phyloP scores from a whole-genome alignment of 2,113 vertebrate species.

The Petrocephalus microphthalmus region DNA sequence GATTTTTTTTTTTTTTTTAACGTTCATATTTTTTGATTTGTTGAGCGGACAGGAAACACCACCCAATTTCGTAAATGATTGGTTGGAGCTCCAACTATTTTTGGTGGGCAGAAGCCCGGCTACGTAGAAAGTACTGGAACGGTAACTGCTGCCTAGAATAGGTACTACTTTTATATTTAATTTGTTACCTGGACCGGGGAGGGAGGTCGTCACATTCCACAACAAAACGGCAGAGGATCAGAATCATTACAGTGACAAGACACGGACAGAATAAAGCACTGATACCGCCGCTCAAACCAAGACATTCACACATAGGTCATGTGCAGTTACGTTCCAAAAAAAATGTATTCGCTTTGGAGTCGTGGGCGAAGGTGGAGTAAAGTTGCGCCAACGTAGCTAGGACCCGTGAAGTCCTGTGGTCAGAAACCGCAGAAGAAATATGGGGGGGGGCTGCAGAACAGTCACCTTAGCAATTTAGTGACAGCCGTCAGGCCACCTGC shows the following conservation, averaged over 20 bases:
- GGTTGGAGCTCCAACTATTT: constrained; percentile 33
- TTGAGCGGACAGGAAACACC: constrained; percentile 47
- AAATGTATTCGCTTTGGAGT: neutral
- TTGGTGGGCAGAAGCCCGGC: constrained; percentile 31
- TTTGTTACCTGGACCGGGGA: neutral
- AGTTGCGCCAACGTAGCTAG: neutral
- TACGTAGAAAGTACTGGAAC: constrained; percentile 29
- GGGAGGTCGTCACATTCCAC: neutral
- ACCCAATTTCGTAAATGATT: constrained; percentile 34
- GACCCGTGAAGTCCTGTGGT: neutral
- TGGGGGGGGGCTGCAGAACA: neutral
- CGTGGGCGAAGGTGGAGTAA: neutral
- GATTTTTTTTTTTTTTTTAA: constrained; percentile 29
- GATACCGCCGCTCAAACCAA: neutral
- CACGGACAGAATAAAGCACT: neutral
- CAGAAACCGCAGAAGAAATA: neutral
- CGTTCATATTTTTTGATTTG: constrained; percentile 53
- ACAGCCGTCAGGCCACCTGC: neutral
- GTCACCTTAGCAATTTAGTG: neutral
- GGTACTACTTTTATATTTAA: neutral
- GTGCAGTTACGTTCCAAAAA: neutral
- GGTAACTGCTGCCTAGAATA: neutral
- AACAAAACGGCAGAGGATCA: neutral
- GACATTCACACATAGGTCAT: neutral
- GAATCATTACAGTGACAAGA: neutral